Percentiles rank a stretch among this genome's conserved stretches.
phyloP scores from a whole-genome alignment of 2,797 vertebrate species.

The Myiotriccus ornatus region DNA sequence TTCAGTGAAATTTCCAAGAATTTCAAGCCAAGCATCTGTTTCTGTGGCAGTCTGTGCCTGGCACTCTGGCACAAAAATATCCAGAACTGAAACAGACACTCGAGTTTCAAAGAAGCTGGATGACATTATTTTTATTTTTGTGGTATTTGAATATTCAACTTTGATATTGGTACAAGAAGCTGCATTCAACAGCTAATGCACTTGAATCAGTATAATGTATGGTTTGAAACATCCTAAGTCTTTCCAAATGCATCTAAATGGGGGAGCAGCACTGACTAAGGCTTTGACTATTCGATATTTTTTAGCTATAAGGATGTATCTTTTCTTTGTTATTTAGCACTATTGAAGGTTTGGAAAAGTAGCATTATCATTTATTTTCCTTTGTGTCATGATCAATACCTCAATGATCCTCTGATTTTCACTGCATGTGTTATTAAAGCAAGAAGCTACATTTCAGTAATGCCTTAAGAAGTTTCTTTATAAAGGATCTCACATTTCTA shows the following conservation, averaged over 20 bases:
- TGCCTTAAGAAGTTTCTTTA: background rate
- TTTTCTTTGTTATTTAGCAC: background rate
- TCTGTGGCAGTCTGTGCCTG: background rate
- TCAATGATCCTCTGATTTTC: background rate
- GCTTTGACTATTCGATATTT: background rate
- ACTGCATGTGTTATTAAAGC: background rate
- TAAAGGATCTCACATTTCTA: background rate
- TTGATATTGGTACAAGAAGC: background rate
- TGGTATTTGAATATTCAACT: background rate
- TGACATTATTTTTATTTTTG: background rate
- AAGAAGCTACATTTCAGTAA: background rate
- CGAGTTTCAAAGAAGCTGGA: background rate
- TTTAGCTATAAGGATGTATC: background rate
- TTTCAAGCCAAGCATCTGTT: background rate
- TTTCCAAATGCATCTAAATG: background rate
- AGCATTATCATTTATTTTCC: background rate
- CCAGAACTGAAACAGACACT: background rate
- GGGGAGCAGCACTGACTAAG: background rate
- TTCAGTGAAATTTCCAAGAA: background rate
- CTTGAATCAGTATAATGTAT: background rate
- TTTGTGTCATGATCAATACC: background rate
- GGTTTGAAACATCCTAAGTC: background rate
- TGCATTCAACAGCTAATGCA: background rate
- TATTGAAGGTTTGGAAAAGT: background rate
- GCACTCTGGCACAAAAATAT: background rate